These are phyloP conservation scores for Hymenopus coronatus DNA, from an alignment of 2,888 invertebrate genomes.

Conservation along the genomic window DNA sequence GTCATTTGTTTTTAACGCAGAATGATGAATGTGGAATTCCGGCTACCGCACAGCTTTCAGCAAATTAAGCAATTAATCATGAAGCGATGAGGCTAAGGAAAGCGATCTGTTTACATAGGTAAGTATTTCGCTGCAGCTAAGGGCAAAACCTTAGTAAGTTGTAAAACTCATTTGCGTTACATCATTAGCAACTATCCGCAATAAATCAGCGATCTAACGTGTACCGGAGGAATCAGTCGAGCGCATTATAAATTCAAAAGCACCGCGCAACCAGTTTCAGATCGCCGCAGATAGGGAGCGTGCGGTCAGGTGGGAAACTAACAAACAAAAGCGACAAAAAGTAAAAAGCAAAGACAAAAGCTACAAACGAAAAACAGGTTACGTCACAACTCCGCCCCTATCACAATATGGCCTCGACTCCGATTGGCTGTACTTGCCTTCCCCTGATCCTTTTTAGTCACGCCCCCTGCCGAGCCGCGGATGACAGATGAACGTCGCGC, in stretches of 20 bases:
- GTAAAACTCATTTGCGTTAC: not conserved
- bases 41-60: not conserved
- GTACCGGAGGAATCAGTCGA: not conserved
- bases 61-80: not conserved
- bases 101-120: not conserved
- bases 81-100: not conserved
- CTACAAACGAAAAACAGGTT: constrained; percentile 11
- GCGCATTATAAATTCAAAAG: not conserved
- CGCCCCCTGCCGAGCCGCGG: constrained; percentile 30
- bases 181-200: not conserved
- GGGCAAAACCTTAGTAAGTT: not conserved
- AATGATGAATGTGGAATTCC: not conserved
- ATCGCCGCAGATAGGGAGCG: constrained; percentile 3
- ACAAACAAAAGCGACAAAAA: not conserved
- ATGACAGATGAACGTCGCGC: constrained; percentile 33
- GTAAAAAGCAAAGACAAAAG: constrained; percentile 4
- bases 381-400: constrained; percentile 31
- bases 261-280: constrained; percentile 10
- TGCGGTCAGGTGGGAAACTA: constrained; percentile 19
- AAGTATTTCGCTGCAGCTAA: not conserved
- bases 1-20: not conserved
- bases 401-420: constrained; percentile 35
- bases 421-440: constrained; percentile 28
- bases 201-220: not conserved
- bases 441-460: constrained; percentile 19